Conservation (phyloP, 2,888 invertebrate species). For the Epinotia demarniana region DNA sequence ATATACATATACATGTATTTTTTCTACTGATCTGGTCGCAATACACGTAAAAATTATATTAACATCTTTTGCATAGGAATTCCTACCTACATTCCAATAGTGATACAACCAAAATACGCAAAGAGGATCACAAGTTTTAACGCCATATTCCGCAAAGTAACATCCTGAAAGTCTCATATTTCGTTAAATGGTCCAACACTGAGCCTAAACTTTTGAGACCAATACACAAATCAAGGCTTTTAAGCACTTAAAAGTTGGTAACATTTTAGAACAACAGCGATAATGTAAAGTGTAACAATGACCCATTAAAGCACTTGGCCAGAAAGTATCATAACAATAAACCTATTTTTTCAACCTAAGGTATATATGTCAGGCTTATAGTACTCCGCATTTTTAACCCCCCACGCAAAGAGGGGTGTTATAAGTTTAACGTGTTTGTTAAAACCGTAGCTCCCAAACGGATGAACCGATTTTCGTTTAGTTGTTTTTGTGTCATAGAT, state of each 20-base stretch:
- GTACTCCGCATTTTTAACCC: no score
- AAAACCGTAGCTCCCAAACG: no score
- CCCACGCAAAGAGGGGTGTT: no score
- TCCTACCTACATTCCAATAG: not conserved
- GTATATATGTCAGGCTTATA: not conserved
- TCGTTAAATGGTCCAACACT: constrained; percentile 11
- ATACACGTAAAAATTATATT: no score
- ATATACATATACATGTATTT: no score
- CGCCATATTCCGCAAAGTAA: not conserved
- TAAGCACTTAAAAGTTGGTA: constrained; percentile 26
- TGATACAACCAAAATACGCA: not conserved
- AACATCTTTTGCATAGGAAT: no score
- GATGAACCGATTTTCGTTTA: no score
- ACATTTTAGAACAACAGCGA: constrained; percentile 10
- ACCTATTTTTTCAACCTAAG: not conserved
- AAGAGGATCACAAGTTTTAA: not conserved
- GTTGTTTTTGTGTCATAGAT: no score
- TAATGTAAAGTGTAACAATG: constrained; percentile 18
- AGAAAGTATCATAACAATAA: not conserved
- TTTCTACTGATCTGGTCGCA: no score
- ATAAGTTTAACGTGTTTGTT: no score
- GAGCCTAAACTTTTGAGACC: constrained; percentile 20
- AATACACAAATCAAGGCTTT: constrained; percentile 23
- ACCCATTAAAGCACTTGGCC: constrained; percentile 19
- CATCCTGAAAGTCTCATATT: not conserved